Base-by-base conservation (phyloP, 1,140 invertebrate species). In the Ladona fulva region DNA sequence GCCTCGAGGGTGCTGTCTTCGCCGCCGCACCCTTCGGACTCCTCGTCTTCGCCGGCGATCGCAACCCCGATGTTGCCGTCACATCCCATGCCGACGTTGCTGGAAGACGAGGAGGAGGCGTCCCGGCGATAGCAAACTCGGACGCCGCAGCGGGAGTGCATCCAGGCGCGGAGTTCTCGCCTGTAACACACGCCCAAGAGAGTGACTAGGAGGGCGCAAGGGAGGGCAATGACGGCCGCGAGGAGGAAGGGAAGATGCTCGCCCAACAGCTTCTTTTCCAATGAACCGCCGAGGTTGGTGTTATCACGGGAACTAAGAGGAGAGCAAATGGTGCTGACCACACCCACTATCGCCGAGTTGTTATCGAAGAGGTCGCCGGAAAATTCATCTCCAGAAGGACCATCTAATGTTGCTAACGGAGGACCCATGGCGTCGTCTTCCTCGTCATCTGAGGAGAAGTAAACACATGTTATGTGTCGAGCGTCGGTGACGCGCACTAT, bases 121-220 rank as follows among this genome's bases (percentile, higher is more conserved):
- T 91, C 91, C 10, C 91, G 91, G 83, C 93, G 93, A 84, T 94
- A 94, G 83, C 92, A 95, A 83, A 95, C 91, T 79, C 94, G 86
- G 10, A 96, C 86, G 66, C 94, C 94, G 84, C 94, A 97, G 75
- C 92, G 90, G 52, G 93, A 93, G 81, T 95, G 94, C 24, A 95
- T 89, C 94, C 95, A 97, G 74, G 95, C 91, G 76, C 94, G 87
- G 19, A 97, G 87, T 79, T 94, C 92, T 74, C 93, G 90, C 11
- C 95, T 89, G 86, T 95, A 95, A 81, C 92, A 93, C 78, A 93
- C 88, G 1, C 93, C 85, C 11, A 88, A 91, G 0, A 93, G 89
- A 82, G 90, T 90, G 42, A 91, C 88, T 52, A 95, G 87, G 80
- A 94, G 91, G 22, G 92, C 89, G 79, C 90, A 90, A 37, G 44